Evolutionary conservation across 2,113 vertebrate genomes (phyloP).

Genomic region (Meriones unguiculatus): DNA sequence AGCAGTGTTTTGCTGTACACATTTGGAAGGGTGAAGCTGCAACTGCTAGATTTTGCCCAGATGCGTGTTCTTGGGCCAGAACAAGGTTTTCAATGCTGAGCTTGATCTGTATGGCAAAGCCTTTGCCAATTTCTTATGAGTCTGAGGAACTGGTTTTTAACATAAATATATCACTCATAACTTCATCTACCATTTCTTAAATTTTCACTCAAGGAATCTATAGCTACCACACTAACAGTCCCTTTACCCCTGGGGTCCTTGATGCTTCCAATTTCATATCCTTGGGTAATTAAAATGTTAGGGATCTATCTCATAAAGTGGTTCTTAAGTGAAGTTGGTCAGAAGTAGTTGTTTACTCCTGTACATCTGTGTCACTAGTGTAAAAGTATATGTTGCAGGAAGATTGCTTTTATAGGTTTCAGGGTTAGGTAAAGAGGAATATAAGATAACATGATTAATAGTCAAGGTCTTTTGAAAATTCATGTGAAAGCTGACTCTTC

Average conservation of each 20-base stretch:
- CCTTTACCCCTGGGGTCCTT: not conserved
- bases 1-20: not conserved
- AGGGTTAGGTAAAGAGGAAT: not conserved
- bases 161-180: not conserved
- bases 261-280: not conserved
- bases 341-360: not conserved
- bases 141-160: not conserved
- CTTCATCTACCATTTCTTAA: not conserved
- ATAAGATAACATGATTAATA: not conserved
- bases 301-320: not conserved
- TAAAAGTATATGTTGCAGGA: not conserved
- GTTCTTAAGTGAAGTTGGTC: not conserved
- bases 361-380: too few species aligned
- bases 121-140: not conserved
- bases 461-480: not conserved
- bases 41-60: not conserved
- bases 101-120: not conserved
- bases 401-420: not conserved
- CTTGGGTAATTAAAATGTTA: not conserved
- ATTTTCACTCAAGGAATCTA: not conserved
- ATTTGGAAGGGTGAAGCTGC: not conserved
- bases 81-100: not conserved
- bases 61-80: not conserved
- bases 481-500: not conserved
- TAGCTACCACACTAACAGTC: not conserved